Conservation (phyloP, 2,888 invertebrate genomes). For the Phalangium opilio region DNA sequence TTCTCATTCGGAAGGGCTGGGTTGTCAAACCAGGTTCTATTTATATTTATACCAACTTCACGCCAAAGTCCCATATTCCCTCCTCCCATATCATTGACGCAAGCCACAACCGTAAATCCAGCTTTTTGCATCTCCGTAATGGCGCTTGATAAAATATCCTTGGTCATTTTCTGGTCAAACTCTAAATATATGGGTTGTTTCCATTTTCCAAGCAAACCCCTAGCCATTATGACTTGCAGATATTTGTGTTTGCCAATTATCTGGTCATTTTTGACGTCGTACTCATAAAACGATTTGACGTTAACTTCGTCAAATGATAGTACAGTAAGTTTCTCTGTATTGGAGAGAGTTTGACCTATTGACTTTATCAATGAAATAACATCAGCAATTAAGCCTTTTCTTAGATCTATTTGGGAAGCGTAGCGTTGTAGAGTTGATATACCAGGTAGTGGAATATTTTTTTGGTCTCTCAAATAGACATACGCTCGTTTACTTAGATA, state of each 20-base stretch:
- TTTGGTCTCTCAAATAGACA: too few species aligned
- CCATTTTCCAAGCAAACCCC: background rate
- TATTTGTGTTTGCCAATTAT: background rate
- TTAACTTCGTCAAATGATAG: constrained; percentile 1
- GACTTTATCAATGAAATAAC: too few species aligned
- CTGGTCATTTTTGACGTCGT: background rate
- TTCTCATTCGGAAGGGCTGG: too few species aligned
- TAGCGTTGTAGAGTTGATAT: too few species aligned
- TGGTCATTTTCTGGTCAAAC: background rate
- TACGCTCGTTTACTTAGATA: too few species aligned
- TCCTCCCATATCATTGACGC: background rate
- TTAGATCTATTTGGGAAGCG: too few species aligned
- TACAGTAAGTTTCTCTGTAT: background rate
- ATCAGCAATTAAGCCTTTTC: too few species aligned
- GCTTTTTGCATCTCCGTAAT: background rate
- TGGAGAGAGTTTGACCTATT: background rate
- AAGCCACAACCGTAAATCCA: background rate
- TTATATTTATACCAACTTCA: background rate
- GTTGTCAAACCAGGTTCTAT: too few species aligned
- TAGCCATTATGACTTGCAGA: background rate
- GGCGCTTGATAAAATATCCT: background rate
- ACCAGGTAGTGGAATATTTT: too few species aligned
- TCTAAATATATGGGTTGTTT: background rate
- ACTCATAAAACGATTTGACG: background rate
- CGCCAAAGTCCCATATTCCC: background rate